Percentiles rank a stretch among this genome's conserved stretches.
These are phyloP conservation scores for Mus minutoides DNA, from an alignment of 2,797 vertebrate species.

Conservation along the genomic window DNA sequence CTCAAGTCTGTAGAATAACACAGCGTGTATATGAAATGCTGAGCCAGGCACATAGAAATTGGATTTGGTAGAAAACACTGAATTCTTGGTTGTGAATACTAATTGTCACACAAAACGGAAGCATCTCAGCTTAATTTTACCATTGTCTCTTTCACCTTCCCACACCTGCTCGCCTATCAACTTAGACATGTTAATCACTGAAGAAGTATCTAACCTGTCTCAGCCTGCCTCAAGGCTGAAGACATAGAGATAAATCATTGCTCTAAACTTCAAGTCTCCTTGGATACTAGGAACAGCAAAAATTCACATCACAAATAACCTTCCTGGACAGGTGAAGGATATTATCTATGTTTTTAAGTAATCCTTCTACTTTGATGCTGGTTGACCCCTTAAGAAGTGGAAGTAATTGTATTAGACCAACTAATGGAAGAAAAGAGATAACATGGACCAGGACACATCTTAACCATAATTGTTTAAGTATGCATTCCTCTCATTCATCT, in stretches of 20 bases:
- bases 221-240: no score
- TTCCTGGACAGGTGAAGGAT: not conserved
- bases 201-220: not conserved
- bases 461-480: not conserved
- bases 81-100: not conserved
- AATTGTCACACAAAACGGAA: not conserved
- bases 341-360: not conserved
- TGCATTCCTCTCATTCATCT: not conserved
- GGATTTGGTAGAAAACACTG: not conserved
- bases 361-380: not conserved
- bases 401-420: not conserved
- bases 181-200: not conserved
- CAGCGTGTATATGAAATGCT: not conserved
- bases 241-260: not conserved
- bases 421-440: not conserved
- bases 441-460: not conserved
- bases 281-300: not conserved
- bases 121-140: not conserved
- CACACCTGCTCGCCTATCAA: not conserved
- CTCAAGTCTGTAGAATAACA: not conserved
- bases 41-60: not conserved
- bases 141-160: not conserved
- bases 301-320: not conserved
- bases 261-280: not conserved
- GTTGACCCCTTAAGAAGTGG: accelerated